Evolutionary conservation across 2,888 invertebrate species (phyloP).

Genomic region (Lumbricus terrestris): DNA sequence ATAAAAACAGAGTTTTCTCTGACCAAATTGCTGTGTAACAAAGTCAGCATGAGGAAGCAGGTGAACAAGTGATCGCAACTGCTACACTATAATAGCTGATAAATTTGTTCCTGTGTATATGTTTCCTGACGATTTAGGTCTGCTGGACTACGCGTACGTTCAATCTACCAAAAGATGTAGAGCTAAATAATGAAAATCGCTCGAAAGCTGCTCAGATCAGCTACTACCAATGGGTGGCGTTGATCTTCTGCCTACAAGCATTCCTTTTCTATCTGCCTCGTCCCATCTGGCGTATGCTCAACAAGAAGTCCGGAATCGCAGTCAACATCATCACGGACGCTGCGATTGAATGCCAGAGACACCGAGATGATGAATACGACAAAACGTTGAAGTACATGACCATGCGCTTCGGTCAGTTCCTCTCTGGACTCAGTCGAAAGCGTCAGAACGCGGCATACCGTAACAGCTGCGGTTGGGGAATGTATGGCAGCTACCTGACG

Average conservation of each 20-base stretch:
- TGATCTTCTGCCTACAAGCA: constrained; percentile 53
- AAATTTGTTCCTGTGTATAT: background rate
- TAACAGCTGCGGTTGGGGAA: constrained; percentile 45
- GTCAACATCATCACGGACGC: constrained; percentile 37
- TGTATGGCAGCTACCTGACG: constrained; percentile 61
- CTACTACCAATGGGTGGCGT: constrained; percentile 60
- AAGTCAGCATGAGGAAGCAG: too few species aligned
- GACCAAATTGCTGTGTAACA: too few species aligned
- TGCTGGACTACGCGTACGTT: constrained; percentile 64
- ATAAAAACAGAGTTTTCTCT: too few species aligned
- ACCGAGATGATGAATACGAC: constrained; percentile 30
- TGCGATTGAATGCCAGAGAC: constrained; percentile 35
- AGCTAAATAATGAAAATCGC: constrained; percentile 30
- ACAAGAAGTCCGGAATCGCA: constrained; percentile 34
- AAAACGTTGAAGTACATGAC: constrained; percentile 48
- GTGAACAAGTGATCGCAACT: too few species aligned
- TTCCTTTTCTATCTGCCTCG: constrained; percentile 55
- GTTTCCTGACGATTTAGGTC: constrained; percentile 43
- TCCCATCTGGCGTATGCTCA: constrained; percentile 59
- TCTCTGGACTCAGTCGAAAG: constrained; percentile 54
- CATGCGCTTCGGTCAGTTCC: constrained; percentile 59
- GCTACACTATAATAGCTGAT: too few species aligned
- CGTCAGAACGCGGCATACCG: constrained; percentile 40
- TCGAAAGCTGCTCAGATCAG: constrained; percentile 54
- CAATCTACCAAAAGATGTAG: constrained; percentile 55